Base-by-base conservation (phyloP, 2,113 vertebrate genomes). In the Saguinus midas region DNA sequence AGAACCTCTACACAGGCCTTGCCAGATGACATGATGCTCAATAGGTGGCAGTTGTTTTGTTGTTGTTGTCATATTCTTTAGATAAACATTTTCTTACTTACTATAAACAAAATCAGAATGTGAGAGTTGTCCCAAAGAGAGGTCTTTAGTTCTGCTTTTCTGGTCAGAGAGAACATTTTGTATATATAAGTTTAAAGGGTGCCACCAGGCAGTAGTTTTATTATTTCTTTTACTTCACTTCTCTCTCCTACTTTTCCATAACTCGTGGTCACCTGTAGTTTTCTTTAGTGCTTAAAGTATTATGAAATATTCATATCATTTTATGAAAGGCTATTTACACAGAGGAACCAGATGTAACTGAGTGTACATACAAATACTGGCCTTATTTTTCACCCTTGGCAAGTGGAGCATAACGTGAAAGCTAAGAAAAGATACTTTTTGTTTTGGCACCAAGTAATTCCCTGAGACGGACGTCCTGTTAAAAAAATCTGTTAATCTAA, bases 391-490 rank as follows among this genome's bases (percentile, higher is more conserved):
- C 0, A 75, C 0, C 11, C 64, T 97, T 97, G 52, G 88, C 85
- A 98, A 98, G 88, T 88, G 96, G 96, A 97, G 90, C 37, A 48
- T 97, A 98, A 98, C 96, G 35, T 35, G 66, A 68, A 68, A 70
- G 37, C 1, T 75, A 45, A 70, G 23, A 57, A 5, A 87, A 79
- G 20, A 43, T 25, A 61, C 13, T 50, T 76, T 90, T 90, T 82
- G n/a, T 64, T 95, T 92, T 84, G 23, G 23, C 18, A 81, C 14
- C 40, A 90, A 84, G 20, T 57, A 72, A 73, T 94, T 92, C 43
- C 27, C 25, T 32, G 84, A 29, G 37, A 95, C 87, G 20, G 29
- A 37, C 4, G 58, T 92, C 37, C 25, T 9, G 87, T 70, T 95
- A 70, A 87, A 87, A 87, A 82, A 84, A 58, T 48, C 8, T 92